Evolutionary conservation across 2,797 vertebrate genomes (phyloP).

Genomic region (Peromyscus attwateri): DNA sequence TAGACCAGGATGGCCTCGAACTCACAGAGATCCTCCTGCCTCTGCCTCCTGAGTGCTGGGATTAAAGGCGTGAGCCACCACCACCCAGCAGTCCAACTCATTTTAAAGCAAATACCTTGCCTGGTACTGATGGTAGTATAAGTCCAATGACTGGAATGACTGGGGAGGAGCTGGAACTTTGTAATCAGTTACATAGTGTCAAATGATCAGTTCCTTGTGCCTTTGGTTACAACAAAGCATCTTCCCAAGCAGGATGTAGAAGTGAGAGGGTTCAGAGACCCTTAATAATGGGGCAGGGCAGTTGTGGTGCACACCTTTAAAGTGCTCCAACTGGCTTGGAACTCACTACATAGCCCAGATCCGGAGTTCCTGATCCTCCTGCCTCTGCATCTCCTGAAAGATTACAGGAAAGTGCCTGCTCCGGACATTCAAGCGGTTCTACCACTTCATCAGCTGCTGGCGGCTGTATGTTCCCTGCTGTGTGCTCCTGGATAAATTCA

Average conservation of each 20-base stretch:
- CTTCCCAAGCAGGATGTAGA: background rate
- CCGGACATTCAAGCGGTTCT: rapidly evolving
- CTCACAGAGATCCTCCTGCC: no score
- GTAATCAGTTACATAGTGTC: background rate
- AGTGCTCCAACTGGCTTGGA: background rate
- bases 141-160: background rate
- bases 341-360: background rate
- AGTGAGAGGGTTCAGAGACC: background rate
- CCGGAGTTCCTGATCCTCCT: background rate
- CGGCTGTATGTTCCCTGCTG: background rate
- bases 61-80: no score
- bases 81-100: background rate
- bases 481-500: background rate
- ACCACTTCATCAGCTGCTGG: background rate
- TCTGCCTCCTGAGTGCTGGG: no score
- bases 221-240: background rate
- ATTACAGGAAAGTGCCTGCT: background rate
- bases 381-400: background rate
- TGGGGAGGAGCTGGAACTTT: background rate
- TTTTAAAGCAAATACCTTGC: background rate
- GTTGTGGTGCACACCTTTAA: background rate
- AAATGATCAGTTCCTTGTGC: background rate
- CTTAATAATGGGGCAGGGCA: background rate
- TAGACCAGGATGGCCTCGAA: no score
- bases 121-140: background rate